Evolutionary conservation across 1,140 invertebrate species (phyloP).

Genomic region (Ceratina japonica): DNA sequence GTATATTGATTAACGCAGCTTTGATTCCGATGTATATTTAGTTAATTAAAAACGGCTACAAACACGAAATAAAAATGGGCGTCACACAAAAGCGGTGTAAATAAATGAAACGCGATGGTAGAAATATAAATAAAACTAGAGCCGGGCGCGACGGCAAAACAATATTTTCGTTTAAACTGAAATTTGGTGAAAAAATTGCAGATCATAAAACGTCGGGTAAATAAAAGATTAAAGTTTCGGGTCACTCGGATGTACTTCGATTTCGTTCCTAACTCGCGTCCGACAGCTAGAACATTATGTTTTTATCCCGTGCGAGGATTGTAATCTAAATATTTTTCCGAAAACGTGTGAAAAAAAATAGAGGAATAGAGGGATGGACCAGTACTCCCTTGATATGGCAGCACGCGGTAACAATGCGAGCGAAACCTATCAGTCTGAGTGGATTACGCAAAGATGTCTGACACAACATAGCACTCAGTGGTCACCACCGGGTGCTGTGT

Average conservation of each 20-base stretch:
- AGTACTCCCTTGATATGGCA: not conserved
- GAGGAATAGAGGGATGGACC: not conserved
- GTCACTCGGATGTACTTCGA: no score
- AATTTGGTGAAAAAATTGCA: not conserved
- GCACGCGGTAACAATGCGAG: not conserved
- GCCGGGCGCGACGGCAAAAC: not conserved
- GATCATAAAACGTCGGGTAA: no score
- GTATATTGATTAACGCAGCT: not conserved
- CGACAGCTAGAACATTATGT: not conserved
- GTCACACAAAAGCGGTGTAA: no score
- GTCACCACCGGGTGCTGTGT: slow-evolving; percentile 16
- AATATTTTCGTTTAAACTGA: not conserved
- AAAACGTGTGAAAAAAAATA: not conserved
- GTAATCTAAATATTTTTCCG: slow-evolving; percentile 20
- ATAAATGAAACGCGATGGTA: no score
- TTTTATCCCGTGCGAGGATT: not conserved
- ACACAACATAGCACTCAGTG: slow-evolving; percentile 48
- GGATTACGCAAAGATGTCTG: slow-evolving; percentile 43
- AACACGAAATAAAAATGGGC: no score
- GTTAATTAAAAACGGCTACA: no score
- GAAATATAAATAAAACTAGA: not conserved
- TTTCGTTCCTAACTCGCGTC: no score
- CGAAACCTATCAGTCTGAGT: slow-evolving; percentile 44
- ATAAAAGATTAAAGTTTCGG: no score
- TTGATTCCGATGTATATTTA: no score